Evolutionary conservation across 2,888 invertebrate genomes (phyloP), one percentile per base, ranked within the genome.

Genomic region (Xanthorhoe designata): DNA sequence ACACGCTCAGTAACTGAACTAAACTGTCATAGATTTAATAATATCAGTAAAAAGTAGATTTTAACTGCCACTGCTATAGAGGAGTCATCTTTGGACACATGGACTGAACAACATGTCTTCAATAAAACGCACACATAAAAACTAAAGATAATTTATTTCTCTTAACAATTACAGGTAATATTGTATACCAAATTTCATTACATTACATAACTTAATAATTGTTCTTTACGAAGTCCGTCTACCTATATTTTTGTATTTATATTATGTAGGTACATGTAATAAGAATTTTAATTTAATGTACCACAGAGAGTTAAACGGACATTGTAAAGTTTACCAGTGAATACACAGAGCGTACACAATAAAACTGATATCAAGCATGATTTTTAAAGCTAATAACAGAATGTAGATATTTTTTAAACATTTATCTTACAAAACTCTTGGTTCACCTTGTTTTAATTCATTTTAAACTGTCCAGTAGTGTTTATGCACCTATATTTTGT

Each of bases 91-190:
- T n/a, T n/a, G n/a, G n/a, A n/a, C n/a, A n/a, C n/a, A n/a, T n/a
- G n/a, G n/a, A n/a, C n/a, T n/a, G n/a, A n/a, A n/a, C n/a, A n/a
- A n/a, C 24, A 3, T 42, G 13, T 47, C 10, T 50, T 19, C 1
- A 62, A 35, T 17, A 62, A 62, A 61, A 45, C 24, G 19, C 42
- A 10, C 1, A 35, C 15, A 8, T 69, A 69, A 72, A 72, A 75
- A 74, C 65, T 70, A 72, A 61, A 64, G 61, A 72, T 74, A 72
- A 70, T 75, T 72, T 74, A 73, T 75, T 73, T 69, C 69, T 67
- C 64, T 70, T 75, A 71, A 69, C 50, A 68, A 68, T 65, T 69
- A 72, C 56, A 72, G 57, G 55, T 69, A 72, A 70, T 70, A 72
- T 71, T 68, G 62, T 75, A 73, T 70, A 71, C 68, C 66, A 66